These are phyloP conservation scores for Porites rus DNA, from an alignment of 92 coral and sea anemone genomes.

Conservation along the genomic window DNA sequence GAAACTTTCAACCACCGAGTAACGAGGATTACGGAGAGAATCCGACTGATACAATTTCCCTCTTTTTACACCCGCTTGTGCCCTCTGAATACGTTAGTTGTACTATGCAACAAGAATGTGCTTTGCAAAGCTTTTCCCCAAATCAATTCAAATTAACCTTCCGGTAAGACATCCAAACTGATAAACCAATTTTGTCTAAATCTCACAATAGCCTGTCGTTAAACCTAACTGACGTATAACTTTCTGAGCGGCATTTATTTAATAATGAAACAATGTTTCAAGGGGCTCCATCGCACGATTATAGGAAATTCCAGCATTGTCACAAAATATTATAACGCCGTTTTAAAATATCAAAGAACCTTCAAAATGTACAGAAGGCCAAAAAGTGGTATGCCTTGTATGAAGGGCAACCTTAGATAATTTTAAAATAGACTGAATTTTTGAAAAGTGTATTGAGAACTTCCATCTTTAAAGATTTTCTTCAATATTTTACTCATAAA, in stretches of 20 bases:
- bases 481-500: too few relatives aligned
- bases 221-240: too few relatives aligned
- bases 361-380: constrained; percentile 12
- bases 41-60: constrained; percentile 10
- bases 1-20: not conserved
- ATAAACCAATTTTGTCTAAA: too few relatives aligned
- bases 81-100: constrained; percentile 3
- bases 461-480: too few relatives aligned
- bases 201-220: too few relatives aligned
- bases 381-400: constrained; percentile 13
- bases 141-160: too few relatives aligned
- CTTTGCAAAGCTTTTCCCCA: too few relatives aligned
- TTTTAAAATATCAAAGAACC: constrained; percentile 13
- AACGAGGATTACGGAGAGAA: not conserved
- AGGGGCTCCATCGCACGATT: not conserved
- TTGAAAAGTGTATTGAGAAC: too few relatives aligned
- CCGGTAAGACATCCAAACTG: too few relatives aligned
- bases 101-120: not conserved
- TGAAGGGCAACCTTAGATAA: not conserved
- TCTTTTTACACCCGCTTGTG: not conserved
- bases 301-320: not conserved
- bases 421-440: too few relatives aligned
- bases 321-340: not conserved
- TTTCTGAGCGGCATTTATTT: too few relatives aligned
- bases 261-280: not conserved